Conservation (phyloP, 2,888 invertebrate genomes). For the Athrips mouffetella region DNA sequence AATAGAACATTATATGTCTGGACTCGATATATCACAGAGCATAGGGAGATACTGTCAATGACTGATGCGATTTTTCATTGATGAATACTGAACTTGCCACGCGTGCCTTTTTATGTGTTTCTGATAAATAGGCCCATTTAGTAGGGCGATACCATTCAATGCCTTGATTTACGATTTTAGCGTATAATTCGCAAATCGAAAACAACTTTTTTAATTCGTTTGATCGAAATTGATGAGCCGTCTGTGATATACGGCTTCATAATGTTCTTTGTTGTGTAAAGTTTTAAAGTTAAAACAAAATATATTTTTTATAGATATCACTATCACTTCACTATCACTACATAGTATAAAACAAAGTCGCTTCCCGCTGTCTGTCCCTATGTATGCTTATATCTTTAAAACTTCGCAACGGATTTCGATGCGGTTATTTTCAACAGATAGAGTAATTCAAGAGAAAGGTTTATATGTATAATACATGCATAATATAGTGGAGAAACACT, state of each 20-base stretch:
- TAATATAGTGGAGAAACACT: too few relatives aligned
- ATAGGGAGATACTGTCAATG: constrained; percentile 58
- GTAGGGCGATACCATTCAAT: constrained; percentile 56
- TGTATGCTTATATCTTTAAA: too few relatives aligned
- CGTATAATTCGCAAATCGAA: constrained; percentile 56
- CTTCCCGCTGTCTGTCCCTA: too few relatives aligned
- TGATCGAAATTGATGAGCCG: constrained; percentile 43
- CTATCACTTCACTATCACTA: too few relatives aligned
- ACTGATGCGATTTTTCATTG: constrained; percentile 56
- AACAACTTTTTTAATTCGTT: constrained; percentile 45
- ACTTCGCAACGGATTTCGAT: too few relatives aligned
- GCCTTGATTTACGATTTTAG: constrained; percentile 62
- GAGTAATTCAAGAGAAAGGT: too few relatives aligned
- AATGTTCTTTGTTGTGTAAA: background rate
- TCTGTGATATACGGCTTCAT: constrained; percentile 40
- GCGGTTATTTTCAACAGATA: too few relatives aligned
- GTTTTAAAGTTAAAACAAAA: background rate
- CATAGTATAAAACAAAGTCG: too few relatives aligned
- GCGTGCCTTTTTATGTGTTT: constrained; percentile 57
- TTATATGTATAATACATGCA: too few relatives aligned
- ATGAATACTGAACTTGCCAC: constrained; percentile 58
- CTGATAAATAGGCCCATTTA: constrained; percentile 64
- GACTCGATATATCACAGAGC: constrained; percentile 59
- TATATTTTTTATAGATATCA: too few relatives aligned
- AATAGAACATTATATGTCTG: constrained; percentile 31